phyloP scores from a whole-genome alignment of 1,140 invertebrate genomes.

The Zaprionus inermis region DNA sequence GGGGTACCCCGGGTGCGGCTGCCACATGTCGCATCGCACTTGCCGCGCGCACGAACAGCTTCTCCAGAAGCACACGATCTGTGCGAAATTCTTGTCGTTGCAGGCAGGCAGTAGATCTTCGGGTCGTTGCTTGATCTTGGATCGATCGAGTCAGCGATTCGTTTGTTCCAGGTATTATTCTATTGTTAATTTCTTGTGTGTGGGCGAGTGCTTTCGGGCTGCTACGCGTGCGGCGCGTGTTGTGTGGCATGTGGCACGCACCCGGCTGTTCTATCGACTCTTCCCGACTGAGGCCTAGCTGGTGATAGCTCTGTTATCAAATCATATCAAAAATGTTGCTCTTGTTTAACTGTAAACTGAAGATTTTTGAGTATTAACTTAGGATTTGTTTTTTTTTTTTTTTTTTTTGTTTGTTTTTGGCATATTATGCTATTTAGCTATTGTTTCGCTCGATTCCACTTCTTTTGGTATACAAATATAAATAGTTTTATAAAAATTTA shows the following conservation, averaged over 20 bases:
- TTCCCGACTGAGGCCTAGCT: conserved; percentile 6
- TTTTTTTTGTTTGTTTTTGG: conserved; percentile 47
- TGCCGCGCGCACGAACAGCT: background rate
- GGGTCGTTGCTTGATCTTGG: conserved; percentile 51
- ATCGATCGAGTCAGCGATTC: conserved; percentile 31
- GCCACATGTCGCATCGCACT: background rate
- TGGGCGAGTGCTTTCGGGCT: conserved; percentile 40
- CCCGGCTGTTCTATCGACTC: background rate
- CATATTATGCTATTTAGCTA: conserved; percentile 80
- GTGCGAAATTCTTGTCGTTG: conserved; percentile 43
- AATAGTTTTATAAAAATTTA: conserved; percentile 83
- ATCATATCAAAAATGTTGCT: conserved; percentile 73
- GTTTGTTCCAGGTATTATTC: conserved; percentile 1
- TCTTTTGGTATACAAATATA: conserved; percentile 83
- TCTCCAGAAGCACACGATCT: conserved; percentile 27
- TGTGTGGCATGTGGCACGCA: conserved; percentile 8
- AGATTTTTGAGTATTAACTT: conserved; percentile 60
- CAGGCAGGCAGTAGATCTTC: conserved; percentile 58
- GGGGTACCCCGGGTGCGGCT: background rate
- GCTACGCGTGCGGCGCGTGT: background rate
- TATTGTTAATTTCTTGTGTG: conserved; percentile 59
- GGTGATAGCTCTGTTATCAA: conserved; percentile 57
- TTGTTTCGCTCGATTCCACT: conserved; percentile 54
- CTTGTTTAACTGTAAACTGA: conserved; percentile 70
- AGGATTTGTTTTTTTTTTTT: conserved; percentile 69